phyloP scores from a whole-genome alignment of 2,888 invertebrate genomes.

The Yponomeuta plumbellus region DNA sequence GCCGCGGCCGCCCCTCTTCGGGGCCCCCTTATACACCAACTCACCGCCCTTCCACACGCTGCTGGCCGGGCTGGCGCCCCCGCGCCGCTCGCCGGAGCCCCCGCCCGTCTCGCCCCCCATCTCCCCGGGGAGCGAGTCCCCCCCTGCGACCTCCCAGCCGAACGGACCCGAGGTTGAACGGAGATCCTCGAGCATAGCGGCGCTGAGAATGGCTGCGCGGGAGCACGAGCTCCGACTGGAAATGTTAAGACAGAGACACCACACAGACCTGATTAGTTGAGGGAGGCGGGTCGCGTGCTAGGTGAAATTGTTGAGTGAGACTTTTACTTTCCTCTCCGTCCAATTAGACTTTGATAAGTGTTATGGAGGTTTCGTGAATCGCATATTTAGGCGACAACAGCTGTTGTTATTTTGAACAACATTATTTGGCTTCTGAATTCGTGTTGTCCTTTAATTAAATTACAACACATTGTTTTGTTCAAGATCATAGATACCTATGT shows the following conservation, averaged over 20 bases:
- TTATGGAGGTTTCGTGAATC: too few species aligned
- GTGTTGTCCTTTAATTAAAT: too few species aligned
- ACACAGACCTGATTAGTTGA: constrained; percentile 87
- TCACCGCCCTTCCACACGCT: constrained; percentile 63
- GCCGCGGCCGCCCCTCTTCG: constrained; percentile 71
- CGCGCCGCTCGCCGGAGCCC: constrained; percentile 61
- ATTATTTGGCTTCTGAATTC: too few species aligned
- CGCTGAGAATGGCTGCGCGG: constrained; percentile 89
- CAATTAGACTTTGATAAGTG: not conserved
- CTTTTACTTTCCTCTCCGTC: not conserved
- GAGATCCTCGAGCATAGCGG: constrained; percentile 91
- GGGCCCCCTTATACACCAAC: constrained; percentile 81
- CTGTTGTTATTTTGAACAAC: too few species aligned
- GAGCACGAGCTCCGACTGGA: constrained; percentile 92
- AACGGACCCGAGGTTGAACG: constrained; percentile 85
- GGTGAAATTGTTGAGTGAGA: constrained; percentile 9
- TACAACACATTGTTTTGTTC: too few species aligned
- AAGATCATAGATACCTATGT: too few species aligned
- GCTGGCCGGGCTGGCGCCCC: constrained; percentile 63
- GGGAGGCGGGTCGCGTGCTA: constrained; percentile 21
- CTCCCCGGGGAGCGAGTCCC: constrained; percentile 71
- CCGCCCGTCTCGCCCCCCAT: constrained; percentile 74
- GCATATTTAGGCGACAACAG: too few species aligned
- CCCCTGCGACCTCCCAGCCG: constrained; percentile 54
- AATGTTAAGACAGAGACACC: constrained; percentile 86